Base-by-base conservation (phyloP, 2,797 vertebrate species). In the Karalla daura region DNA sequence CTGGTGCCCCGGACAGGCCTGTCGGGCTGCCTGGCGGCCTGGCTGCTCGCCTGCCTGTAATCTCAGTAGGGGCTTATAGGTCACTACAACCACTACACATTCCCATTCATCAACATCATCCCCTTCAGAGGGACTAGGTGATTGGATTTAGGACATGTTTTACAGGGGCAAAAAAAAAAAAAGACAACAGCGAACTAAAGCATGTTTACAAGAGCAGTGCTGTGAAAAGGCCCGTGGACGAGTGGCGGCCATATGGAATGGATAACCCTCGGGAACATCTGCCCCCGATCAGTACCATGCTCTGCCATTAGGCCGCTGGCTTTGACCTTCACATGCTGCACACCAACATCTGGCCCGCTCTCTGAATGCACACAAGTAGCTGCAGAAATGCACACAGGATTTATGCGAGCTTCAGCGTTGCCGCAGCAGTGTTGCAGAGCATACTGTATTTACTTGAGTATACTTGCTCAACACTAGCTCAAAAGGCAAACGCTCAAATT, bases 61-160 rank as follows among this genome's bases (percentile, higher is more conserved):
- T 88, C 89, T 88, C 87, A 84, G 59, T 27, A 63, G 74, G 67
- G 80, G 86, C 69, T 91, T 88, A 89, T 76, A 46, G 88, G 84
- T 86, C 87, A 84, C 86, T 86, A 89, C 81, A 77, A 90, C 86
- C 76, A 66, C 81, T 59, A 85, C 81, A 75, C 75, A 69, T 76
- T 84, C 80, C 81, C 86, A 82, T 91, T 90, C 91, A 92, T 90
- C 88, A 87, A 80, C 90, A 84, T 86, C 81, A 87, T 89, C 85
- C 83, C 85, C 81, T 86, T 80, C 70, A 63, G 76, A 72, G 64
- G 70, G 74, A 72, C 78, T 47, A 77, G 81, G 82, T 92, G 92
- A 94, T 89, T 91, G 89, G 92, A 93, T 94, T 93, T 91, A 79
- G 88, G 88, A 86, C 90, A 84, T 91, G 91, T 93, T 91, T 83